Base-by-base conservation (phyloP, 2,113 vertebrate species). In the Psilopsiagon aurifrons region DNA sequence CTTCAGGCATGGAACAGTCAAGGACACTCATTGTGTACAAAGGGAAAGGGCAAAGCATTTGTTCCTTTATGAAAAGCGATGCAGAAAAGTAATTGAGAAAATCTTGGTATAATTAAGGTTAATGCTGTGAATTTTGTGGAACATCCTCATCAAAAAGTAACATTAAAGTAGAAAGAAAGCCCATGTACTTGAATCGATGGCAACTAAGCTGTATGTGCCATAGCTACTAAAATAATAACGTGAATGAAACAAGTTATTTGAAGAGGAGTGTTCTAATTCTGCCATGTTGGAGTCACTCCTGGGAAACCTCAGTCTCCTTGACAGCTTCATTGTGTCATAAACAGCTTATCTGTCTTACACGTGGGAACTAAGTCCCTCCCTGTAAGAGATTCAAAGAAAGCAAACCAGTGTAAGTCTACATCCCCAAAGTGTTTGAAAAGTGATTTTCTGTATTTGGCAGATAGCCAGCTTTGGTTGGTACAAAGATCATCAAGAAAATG, bases 301-400 rank as follows among this genome's bases (percentile, higher is more conserved):
- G 60, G 90, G 73, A 96, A 95, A 51, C 54, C 24, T 87, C 59
- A 20, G 41, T 25, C 23, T 71, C 44, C 76, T 74, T 95, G 55
- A 93, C 83, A 88, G 80, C 75, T 84, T 82, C 60, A 74, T 41
- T 83, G n/a, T 66, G 55, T 84, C 81, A 64, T 92, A 89, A 94
- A 92, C 69, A 81, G 62, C 31, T 78, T 83, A 88, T 62, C n/a
- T 0, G 17, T 25, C 28, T 91, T 41, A 37, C 4, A 13, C 44
- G 24, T 59, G 85, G 0, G 39, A 94, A 69, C 86, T 74, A 90
- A 77, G 69, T 88, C 62, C 90, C 28, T 35, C 9, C 25, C 33
- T 94, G 46, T 39, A 35, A 83, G 79, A 73, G 49, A 81, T 84
- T 41, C 55, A 81, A 46, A 70, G 81, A 66, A 92, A 81, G 63